A percentile compares a stretch with the other conserved stretches of the same genome.
These are phyloP conservation scores for Rhizoglyphus robini DNA, from an alignment of 1,140 invertebrate species.

Conservation along the genomic window DNA sequence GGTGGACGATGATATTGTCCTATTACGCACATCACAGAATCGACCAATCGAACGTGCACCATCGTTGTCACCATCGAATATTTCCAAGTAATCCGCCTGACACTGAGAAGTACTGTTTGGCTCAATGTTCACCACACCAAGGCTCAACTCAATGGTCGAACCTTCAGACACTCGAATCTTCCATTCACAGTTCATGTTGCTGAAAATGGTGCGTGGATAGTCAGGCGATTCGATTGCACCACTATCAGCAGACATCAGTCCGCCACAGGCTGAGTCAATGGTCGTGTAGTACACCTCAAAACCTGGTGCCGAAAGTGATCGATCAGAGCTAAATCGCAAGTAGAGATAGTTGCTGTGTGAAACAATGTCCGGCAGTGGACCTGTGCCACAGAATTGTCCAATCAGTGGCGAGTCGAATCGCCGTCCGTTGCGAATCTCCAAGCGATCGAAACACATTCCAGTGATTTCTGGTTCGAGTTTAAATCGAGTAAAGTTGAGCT, in stretches of 20 bases:
- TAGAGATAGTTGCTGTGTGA: constrained; percentile 54
- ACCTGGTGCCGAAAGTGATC: constrained; percentile 40
- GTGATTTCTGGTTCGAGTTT: constrained; percentile 43
- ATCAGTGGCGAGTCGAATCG: constrained; percentile 50
- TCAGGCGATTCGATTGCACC: constrained; percentile 65
- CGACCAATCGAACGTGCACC: background rate
- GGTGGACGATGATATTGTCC: constrained; percentile 38
- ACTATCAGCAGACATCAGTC: constrained; percentile 42
- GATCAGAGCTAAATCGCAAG: constrained; percentile 54
- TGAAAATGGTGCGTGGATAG: constrained; percentile 56
- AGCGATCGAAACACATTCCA: constrained; percentile 52
- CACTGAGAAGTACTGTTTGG: constrained; percentile 18
- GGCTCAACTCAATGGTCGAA: constrained; percentile 46
- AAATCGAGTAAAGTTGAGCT: constrained; percentile 54
- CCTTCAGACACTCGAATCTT: constrained; percentile 58
- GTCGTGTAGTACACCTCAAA: constrained; percentile 59
- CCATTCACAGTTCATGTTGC: constrained; percentile 58
- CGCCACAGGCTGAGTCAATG: constrained; percentile 57
- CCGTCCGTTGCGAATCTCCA: constrained; percentile 67
- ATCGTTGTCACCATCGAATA: constrained; percentile 18
- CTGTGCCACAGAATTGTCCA: constrained; percentile 51
- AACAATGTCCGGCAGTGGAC: constrained; percentile 44
- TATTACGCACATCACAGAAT: background rate
- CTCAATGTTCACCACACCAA: constrained; percentile 62
- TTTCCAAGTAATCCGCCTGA: constrained; percentile 24